A percentile compares a stretch with the other conserved stretches of the same genome.
phyloP scores from a whole-genome alignment of 2,888 invertebrate genomes.

The Aspidiotus destructor region DNA sequence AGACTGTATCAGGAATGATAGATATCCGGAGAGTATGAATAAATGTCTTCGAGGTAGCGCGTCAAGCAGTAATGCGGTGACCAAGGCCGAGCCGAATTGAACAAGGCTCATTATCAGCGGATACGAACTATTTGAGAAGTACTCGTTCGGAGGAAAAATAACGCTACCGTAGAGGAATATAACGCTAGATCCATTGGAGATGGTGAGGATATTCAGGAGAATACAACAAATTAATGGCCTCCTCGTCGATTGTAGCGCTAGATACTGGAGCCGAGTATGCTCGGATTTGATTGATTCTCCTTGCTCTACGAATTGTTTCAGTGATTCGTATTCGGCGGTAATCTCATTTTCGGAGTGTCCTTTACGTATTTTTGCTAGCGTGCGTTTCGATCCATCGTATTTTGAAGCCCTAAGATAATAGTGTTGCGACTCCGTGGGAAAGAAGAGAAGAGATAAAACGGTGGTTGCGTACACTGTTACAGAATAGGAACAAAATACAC shows the following conservation, averaged over 20 bases:
- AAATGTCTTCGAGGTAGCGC: slow-evolving; percentile 7
- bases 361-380: neutral
- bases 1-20: slow-evolving; percentile 12
- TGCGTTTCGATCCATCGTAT: neutral
- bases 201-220: slow-evolving; percentile 6
- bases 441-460: neutral
- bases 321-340: neutral
- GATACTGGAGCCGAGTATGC: slow-evolving; percentile 3
- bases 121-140: slow-evolving; percentile 15
- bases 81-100: slow-evolving; percentile 7
- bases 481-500: neutral
- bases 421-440: slow-evolving; percentile 7
- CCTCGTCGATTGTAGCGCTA: neutral
- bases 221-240: neutral
- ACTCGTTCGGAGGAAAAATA: slow-evolving; percentile 13
- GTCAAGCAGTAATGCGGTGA: slow-evolving; percentile 13
- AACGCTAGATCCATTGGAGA: slow-evolving; percentile 5
- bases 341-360: slow-evolving; percentile 8
- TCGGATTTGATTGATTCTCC: neutral
- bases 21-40: neutral
- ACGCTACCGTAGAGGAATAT: slow-evolving; percentile 12
- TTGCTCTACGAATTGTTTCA: slow-evolving; percentile 5
- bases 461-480: neutral
- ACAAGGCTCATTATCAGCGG: slow-evolving; percentile 12
- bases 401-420: neutral